These are phyloP conservation scores for Scylla paramamosain DNA, from an alignment of 1,140 invertebrate genomes.

Conservation along the genomic window DNA sequence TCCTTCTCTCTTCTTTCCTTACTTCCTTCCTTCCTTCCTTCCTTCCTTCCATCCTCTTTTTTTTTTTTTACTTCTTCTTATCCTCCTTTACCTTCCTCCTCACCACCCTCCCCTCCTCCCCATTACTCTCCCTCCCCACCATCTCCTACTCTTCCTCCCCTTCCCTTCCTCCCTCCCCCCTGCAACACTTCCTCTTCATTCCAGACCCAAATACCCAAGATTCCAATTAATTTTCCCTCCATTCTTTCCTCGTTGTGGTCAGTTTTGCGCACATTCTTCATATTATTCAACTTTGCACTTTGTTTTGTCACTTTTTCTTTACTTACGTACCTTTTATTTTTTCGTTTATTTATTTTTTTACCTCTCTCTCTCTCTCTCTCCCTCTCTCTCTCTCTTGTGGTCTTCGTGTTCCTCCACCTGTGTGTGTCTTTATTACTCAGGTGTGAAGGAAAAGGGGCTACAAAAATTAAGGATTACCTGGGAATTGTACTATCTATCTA, in stretches of 20 bases:
- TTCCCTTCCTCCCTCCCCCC: background rate
- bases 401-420: too few relatives aligned
- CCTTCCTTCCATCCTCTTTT: background rate
- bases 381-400: too few relatives aligned
- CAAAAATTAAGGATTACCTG: too few relatives aligned
- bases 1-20: background rate
- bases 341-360: too few relatives aligned
- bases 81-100: background rate
- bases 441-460: too few relatives aligned
- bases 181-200: background rate
- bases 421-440: too few relatives aligned
- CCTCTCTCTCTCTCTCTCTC: too few relatives aligned
- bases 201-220: background rate
- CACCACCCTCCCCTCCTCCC: background rate
- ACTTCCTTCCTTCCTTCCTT: background rate
- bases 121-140: background rate
- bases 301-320: too few relatives aligned
- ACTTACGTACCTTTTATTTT: too few relatives aligned
- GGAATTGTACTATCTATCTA: too few relatives aligned
- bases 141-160: background rate
- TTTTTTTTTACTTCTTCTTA: background rate
- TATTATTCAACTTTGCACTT: too few relatives aligned
- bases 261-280: background rate
- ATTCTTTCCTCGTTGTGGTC: background rate
- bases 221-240: background rate